These are phyloP conservation scores for Ceratosolen fusciceps DNA, from an alignment of 1,140 invertebrate species.

Conservation along the genomic window DNA sequence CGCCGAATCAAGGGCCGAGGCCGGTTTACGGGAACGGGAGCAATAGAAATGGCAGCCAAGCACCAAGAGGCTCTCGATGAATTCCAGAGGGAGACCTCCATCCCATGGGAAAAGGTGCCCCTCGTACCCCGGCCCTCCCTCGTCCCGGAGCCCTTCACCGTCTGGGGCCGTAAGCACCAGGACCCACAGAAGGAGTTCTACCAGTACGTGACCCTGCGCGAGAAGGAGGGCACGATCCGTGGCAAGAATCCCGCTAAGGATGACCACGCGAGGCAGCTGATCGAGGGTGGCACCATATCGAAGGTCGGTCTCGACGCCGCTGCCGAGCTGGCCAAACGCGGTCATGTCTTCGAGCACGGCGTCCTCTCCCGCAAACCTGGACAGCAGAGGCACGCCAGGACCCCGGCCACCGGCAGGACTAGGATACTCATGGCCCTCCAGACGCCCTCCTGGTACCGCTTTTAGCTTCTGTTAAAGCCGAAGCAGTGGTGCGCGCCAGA, in stretches of 20 bases:
- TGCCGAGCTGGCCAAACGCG: conserved; percentile 64
- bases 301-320: conserved; percentile 67
- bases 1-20: background rate
- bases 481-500: too few species aligned
- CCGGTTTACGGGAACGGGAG: background rate
- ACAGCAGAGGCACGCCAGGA: conserved; percentile 53
- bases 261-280: conserved; percentile 65
- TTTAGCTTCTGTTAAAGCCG: conserved; percentile 58
- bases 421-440: conserved; percentile 67
- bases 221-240: conserved; percentile 62
- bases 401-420: conserved; percentile 64
- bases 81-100: conserved; percentile 80
- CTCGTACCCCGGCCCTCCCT: conserved; percentile 85
- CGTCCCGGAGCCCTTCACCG: conserved; percentile 84
- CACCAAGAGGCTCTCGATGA: conserved; percentile 47
- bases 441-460: conserved; percentile 69
- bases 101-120: conserved; percentile 88
- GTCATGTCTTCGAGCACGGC: conserved; percentile 67
- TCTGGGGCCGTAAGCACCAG: conserved; percentile 77
- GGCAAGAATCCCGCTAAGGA: conserved; percentile 64
- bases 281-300: conserved; percentile 64
- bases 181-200: conserved; percentile 68
- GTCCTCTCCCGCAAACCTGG: conserved; percentile 63
- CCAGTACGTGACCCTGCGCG: conserved; percentile 66
- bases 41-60: conserved; percentile 41